Percentiles rank a stretch among this genome's conserved stretches.
Evolutionary conservation across 2,797 vertebrate species (phyloP).

Genomic region (Chiropotes sagulatus): DNA sequence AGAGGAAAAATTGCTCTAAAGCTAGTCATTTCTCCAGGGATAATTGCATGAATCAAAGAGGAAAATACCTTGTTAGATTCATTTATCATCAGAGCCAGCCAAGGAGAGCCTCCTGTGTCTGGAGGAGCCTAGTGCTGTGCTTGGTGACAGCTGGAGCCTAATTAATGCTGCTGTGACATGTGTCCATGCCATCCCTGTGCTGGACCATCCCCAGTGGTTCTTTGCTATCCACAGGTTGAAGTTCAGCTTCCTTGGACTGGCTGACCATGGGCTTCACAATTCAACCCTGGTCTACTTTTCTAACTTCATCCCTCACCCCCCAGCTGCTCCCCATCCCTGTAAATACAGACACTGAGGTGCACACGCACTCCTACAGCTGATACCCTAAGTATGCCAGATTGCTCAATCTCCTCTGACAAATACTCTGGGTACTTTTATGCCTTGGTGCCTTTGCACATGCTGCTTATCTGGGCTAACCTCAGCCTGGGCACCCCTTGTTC

Average conservation of each 20-base stretch:
- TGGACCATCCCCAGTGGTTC: not conserved
- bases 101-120: not conserved
- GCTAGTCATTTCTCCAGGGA: constrained; percentile 45
- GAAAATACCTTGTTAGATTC: not conserved
- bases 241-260: not conserved
- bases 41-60: constrained; percentile 29
- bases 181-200: rapidly evolving
- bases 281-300: not conserved
- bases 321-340: not conserved
- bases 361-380: not conserved
- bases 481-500: not conserved
- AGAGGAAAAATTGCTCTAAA: not conserved
- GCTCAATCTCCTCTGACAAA: not conserved
- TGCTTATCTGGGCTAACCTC: not conserved
- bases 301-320: not conserved
- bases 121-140: not conserved
- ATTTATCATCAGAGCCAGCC: not conserved
- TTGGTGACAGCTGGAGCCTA: not conserved
- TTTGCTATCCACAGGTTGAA: not conserved
- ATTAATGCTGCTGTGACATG: not conserved
- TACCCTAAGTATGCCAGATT: rapidly evolving
- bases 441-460: not conserved
- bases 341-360: not conserved
- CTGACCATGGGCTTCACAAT: not conserved
- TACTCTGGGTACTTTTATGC: not conserved